Conservation (phyloP, 2,113 vertebrate species). For the Phaethon lepturus region DNA sequence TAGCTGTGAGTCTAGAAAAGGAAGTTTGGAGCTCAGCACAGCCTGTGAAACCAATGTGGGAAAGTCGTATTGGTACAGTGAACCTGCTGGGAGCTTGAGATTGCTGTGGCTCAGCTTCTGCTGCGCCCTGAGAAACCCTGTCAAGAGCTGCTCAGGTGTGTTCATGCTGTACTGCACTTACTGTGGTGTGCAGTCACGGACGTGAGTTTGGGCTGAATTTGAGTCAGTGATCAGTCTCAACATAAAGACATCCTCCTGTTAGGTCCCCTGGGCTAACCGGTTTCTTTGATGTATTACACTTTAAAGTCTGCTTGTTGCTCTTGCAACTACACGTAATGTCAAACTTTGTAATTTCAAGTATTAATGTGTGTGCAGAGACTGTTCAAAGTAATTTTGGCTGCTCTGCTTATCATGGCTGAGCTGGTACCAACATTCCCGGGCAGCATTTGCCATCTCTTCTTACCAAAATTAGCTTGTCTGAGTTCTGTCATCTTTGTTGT, state of each 20-base stretch:
- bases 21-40: background rate
- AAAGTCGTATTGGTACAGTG: background rate
- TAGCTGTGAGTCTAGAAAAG: background rate
- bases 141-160: background rate
- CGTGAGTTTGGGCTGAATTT: background rate
- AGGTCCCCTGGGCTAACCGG: background rate
- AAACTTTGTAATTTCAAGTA: background rate
- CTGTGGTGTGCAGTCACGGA: background rate
- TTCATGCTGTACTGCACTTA: background rate
- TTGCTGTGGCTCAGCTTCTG: background rate
- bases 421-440: background rate
- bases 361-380: background rate
- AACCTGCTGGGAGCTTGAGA: background rate
- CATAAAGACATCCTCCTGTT: background rate
- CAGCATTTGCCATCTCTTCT: background rate
- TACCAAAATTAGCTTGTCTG: background rate
- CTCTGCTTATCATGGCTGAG: background rate
- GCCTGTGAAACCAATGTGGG: background rate
- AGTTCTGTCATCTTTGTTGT: constrained; percentile 5
- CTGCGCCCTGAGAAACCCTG: background rate
- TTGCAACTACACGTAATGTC: background rate
- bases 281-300: background rate
- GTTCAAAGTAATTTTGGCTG: background rate
- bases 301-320: background rate
- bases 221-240: background rate